These are phyloP conservation scores for Patiria miniata DNA, from an alignment of 35 echinoderm and acorn worm genomes.

Conservation along the genomic window DNA sequence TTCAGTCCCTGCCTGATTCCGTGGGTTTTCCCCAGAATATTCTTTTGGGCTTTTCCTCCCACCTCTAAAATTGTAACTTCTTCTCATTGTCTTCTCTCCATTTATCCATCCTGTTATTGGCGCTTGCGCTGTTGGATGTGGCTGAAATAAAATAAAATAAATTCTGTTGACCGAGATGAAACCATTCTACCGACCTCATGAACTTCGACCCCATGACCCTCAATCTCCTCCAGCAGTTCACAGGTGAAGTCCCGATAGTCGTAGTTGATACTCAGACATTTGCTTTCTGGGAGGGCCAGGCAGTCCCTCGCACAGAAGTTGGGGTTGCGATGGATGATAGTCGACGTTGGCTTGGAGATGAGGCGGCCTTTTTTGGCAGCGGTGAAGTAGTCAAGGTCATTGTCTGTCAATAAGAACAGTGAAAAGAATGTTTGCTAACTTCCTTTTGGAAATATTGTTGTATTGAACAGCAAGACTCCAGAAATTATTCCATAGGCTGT, in stretches of 20 bases:
- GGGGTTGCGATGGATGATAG: not conserved
- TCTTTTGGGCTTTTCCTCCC: no score
- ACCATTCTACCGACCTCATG: not conserved
- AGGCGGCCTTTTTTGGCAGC: constrained; percentile 20
- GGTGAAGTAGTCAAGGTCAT: constrained; percentile 26
- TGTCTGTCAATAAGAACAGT: not conserved
- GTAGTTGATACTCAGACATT: constrained; percentile 37
- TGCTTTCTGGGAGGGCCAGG: not conserved
- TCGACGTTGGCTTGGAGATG: constrained; percentile 2
- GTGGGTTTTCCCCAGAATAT: no score
- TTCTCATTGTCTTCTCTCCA: no score
- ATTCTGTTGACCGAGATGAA: not conserved
- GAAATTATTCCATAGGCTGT: no score
- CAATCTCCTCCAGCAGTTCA: constrained; percentile 24
- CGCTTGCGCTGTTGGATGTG: no score
- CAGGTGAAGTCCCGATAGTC: not conserved
- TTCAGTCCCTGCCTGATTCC: no score
- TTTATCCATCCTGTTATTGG: no score
- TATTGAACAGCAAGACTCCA: no score
- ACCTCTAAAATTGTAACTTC: no score
- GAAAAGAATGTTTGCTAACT: no score
- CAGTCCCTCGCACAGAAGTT: constrained; percentile 14
- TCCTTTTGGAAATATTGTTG: no score
- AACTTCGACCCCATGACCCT: constrained; percentile 25
- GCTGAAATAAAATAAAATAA: not conserved